phyloP scores from a whole-genome alignment of 2,888 invertebrate species.

The Eupithecia subfuscata region DNA sequence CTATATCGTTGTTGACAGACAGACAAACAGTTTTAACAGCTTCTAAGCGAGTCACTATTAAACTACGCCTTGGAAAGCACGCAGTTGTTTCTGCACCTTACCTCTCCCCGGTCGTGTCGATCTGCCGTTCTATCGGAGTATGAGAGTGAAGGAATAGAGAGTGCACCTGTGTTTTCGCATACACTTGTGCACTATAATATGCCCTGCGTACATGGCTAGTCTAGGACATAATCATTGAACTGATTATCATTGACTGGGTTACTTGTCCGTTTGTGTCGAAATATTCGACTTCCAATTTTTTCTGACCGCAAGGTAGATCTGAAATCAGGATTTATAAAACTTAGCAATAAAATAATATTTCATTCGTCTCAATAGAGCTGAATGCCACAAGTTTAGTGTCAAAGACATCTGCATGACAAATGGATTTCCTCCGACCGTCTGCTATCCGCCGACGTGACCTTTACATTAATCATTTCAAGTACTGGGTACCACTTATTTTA shows the following conservation, averaged over 20 bases:
- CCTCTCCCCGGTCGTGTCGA: neutral
- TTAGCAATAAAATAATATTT: conserved; percentile 20
- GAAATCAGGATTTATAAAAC: neutral
- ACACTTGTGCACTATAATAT: neutral
- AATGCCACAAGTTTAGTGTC: conserved; percentile 42
- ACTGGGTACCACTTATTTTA: neutral
- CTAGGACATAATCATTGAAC: neutral
- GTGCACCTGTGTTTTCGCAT: neutral
- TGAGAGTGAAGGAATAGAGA: neutral
- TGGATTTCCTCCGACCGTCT: conserved; percentile 44
- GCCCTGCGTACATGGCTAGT: too few species aligned
- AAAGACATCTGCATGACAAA: conserved; percentile 52
- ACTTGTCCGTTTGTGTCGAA: neutral
- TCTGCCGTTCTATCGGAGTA: neutral
- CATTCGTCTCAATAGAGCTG: conserved; percentile 35
- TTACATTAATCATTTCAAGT: conserved; percentile 53
- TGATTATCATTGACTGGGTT: neutral
- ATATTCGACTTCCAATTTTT: neutral
- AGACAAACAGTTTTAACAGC: neutral
- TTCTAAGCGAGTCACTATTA: neutral
- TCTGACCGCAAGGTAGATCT: neutral
- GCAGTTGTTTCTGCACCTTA: neutral
- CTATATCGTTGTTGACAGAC: neutral
- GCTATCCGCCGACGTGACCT: conserved; percentile 39
- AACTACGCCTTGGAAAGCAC: neutral